A percentile compares a stretch with the other conserved stretches of the same genome.
These are phyloP conservation scores for Tenualosa ilisha DNA, from an alignment of 2,797 vertebrate genomes.

Conservation along the genomic window DNA sequence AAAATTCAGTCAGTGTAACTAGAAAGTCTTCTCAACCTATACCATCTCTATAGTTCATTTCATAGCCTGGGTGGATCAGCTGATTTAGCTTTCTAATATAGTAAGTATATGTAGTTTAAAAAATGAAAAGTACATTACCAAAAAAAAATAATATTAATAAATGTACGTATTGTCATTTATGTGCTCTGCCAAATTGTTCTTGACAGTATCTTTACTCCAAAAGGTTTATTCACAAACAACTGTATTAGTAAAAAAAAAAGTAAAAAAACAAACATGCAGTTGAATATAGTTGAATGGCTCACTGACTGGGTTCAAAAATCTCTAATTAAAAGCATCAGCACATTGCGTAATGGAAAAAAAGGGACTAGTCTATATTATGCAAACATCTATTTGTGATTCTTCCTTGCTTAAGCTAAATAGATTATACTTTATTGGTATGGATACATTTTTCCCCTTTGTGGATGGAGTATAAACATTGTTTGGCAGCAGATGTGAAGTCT, in stretches of 20 bases:
- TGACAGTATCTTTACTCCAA: slow-evolving; percentile 59
- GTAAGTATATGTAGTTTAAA: slow-evolving; percentile 54
- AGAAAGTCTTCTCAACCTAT: neutral
- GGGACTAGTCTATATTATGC: neutral
- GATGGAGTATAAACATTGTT: neutral
- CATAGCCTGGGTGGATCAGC: slow-evolving; percentile 58
- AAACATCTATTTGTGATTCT: neutral
- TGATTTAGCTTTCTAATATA: slow-evolving; percentile 53
- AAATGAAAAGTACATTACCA: slow-evolving; percentile 56
- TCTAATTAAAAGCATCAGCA: neutral
- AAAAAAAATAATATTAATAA: slow-evolving; percentile 37
- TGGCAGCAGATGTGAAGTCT: neutral
- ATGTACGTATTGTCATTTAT: slow-evolving; percentile 55
- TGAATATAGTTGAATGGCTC: neutral
- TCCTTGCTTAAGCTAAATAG: neutral
- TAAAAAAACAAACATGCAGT: neutral
- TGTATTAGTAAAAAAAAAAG: neutral
- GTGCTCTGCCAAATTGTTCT: slow-evolving; percentile 66
- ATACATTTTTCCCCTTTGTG: neutral
- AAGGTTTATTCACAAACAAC: slow-evolving; percentile 37
- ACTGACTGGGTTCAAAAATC: neutral
- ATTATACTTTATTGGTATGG: neutral
- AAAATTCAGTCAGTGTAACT: neutral
- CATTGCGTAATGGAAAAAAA: neutral
- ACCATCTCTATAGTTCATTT: neutral